A percentile compares a stretch with the other conserved stretches of the same genome.
These are phyloP conservation scores for Chroicocephalus ridibundus DNA, from an alignment of 2,113 vertebrate genomes.

Conservation along the genomic window DNA sequence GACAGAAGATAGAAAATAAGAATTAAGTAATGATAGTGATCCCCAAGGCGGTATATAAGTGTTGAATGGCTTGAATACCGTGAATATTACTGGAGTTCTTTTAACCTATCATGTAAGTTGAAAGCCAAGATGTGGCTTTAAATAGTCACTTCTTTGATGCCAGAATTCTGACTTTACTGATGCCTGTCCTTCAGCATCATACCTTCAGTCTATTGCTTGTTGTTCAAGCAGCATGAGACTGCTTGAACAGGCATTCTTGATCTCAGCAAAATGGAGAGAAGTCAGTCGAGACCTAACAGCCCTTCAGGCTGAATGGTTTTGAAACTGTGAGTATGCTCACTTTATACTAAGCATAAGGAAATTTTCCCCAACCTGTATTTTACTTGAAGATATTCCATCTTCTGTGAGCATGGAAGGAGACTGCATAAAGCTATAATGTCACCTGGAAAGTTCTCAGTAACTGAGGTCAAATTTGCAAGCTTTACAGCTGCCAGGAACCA, in stretches of 20 bases:
- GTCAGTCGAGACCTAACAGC: background rate
- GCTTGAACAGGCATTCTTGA: background rate
- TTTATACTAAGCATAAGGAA: background rate
- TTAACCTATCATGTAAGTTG: background rate
- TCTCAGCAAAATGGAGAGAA: background rate
- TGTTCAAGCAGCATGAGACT: background rate
- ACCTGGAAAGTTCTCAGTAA: background rate
- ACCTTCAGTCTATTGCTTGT: background rate
- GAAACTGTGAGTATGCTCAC: background rate
- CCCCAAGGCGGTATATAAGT: too few relatives aligned
- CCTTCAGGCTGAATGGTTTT: background rate
- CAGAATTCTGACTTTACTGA: background rate
- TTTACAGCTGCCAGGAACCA: background rate
- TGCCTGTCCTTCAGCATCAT: background rate
- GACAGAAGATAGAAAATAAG: background rate
- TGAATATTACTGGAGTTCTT: background rate
- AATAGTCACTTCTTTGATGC: background rate
- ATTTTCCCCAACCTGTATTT: background rate
- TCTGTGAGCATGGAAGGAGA: background rate
- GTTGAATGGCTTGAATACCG: too few relatives aligned
- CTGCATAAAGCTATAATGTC: background rate
- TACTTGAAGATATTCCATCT: background rate
- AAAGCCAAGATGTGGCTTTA: background rate
- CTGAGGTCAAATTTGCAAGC: background rate
- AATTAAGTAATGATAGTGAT: background rate